Conservation (phyloP, 2,888 invertebrate genomes). For the Drosophila longiperda region DNA sequence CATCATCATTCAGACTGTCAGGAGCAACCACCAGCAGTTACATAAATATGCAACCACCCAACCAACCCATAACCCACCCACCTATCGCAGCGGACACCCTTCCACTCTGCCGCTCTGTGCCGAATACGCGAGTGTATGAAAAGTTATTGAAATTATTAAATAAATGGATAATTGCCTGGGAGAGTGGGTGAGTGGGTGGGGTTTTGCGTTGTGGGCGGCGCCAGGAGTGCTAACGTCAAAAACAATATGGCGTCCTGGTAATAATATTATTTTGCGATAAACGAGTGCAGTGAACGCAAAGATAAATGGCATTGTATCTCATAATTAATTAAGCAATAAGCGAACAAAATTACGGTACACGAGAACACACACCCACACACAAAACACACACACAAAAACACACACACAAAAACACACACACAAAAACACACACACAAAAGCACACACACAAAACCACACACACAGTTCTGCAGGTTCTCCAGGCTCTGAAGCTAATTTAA, state of each 20-base stretch:
- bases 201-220: constrained; percentile 56
- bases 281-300: constrained; percentile 23
- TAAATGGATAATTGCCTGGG: constrained; percentile 72
- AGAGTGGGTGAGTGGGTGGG: constrained; percentile 3
- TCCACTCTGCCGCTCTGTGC: constrained; percentile 8
- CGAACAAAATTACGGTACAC: constrained; percentile 8
- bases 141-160: constrained; percentile 79
- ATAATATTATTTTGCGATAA: constrained; percentile 55
- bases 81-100: constrained; percentile 50
- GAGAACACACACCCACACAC: not conserved
- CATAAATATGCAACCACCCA: constrained; percentile 72
- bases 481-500: not conserved
- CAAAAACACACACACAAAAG: not conserved
- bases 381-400: not conserved
- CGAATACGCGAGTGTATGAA: constrained; percentile 67
- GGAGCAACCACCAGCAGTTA: constrained; percentile 76
- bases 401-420: not conserved
- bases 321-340: constrained; percentile 64
- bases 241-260: constrained; percentile 62
- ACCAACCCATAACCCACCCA: constrained; percentile 44
- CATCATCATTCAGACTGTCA: constrained; percentile 67
- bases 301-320: constrained; percentile 7
- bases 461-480: not conserved
- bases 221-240: constrained; percentile 30
- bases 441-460: no score